These are phyloP conservation scores for Erpetoichthys calabaricus DNA, from an alignment of 2,797 vertebrate genomes.

Conservation along the genomic window DNA sequence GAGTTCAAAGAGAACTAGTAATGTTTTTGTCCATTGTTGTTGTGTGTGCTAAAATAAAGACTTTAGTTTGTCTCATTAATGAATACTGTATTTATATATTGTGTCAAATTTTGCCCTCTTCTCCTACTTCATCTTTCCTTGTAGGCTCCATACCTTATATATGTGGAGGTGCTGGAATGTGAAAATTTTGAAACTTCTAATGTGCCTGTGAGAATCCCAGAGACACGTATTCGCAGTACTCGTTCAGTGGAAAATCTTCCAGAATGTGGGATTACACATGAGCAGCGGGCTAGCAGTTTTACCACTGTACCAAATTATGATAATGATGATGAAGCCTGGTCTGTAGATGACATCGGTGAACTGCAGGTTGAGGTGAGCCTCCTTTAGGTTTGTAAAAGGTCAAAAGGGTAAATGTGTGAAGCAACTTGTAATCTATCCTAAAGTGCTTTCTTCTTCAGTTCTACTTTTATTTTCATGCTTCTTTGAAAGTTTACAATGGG, in stretches of 20 bases:
- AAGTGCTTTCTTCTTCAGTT: too few species aligned
- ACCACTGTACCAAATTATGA: conserved; percentile 82
- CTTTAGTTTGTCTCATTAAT: not conserved
- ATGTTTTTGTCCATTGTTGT: too few species aligned
- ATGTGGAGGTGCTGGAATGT: conserved; percentile 89
- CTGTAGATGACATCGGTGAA: conserved; percentile 84
- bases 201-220: conserved; percentile 76
- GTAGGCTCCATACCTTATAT: conserved; percentile 90
- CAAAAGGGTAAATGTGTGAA: not conserved
- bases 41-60: too few species aligned
- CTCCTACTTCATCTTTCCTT: not conserved
- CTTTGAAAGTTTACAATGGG: too few species aligned
- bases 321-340: conserved; percentile 93
- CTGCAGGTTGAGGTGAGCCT: conserved; percentile 82
- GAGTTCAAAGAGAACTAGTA: too few species aligned
- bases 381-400: not conserved
- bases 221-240: conserved; percentile 84
- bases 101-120: not conserved
- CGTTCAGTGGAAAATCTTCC: conserved; percentile 89
- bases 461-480: too few species aligned
- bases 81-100: not conserved
- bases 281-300: conserved; percentile 76
- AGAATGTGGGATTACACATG: conserved; percentile 66
- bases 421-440: too few species aligned
- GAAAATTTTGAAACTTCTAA: conserved; percentile 84